These are phyloP conservation scores for Parasteatoda lunata DNA, from an alignment of 2,888 invertebrate species.

Conservation along the genomic window DNA sequence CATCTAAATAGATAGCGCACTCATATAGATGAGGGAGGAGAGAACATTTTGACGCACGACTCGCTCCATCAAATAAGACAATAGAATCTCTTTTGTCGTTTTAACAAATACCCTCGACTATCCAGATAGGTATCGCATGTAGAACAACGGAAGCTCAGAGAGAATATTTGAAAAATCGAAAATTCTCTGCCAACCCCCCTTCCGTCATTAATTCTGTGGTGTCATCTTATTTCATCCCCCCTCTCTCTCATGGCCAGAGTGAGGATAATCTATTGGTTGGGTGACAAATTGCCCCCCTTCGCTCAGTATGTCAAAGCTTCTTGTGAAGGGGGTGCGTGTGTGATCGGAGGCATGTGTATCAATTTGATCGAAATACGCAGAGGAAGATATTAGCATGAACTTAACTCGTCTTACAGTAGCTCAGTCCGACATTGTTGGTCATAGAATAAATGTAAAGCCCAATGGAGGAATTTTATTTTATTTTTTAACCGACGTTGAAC, in stretches of 20 bases:
- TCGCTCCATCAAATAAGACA: constrained; percentile 57
- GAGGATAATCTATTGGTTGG: constrained; percentile 64
- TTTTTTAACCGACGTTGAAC: too few relatives aligned
- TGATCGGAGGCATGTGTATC: constrained; percentile 27
- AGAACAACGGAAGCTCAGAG: constrained; percentile 22
- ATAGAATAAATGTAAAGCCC: background rate
- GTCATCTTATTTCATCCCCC: constrained; percentile 38
- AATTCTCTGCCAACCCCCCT: constrained; percentile 6
- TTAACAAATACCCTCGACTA: constrained; percentile 41
- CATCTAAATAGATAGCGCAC: background rate
- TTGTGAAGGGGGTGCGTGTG: constrained; percentile 11
- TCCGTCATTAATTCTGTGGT: constrained; percentile 53
- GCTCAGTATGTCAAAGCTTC: constrained; percentile 38
- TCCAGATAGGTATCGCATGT: constrained; percentile 55
- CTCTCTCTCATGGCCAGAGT: constrained; percentile 27
- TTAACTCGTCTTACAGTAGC: background rate
- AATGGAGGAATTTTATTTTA: too few relatives aligned
- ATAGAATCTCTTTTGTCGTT: constrained; percentile 32
- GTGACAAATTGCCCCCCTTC: constrained; percentile 66
- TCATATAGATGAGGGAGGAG: constrained; percentile 4
- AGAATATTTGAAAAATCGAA: constrained; percentile 61
- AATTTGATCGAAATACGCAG: constrained; percentile 42
- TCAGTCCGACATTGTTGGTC: constrained; percentile 35
- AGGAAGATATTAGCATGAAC: constrained; percentile 54
- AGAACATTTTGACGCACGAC: background rate